Percentiles rank a stretch among this genome's conserved stretches.
These are phyloP conservation scores for Eolophus roseicapilla DNA, from an alignment of 2,113 vertebrate genomes.

Conservation along the genomic window DNA sequence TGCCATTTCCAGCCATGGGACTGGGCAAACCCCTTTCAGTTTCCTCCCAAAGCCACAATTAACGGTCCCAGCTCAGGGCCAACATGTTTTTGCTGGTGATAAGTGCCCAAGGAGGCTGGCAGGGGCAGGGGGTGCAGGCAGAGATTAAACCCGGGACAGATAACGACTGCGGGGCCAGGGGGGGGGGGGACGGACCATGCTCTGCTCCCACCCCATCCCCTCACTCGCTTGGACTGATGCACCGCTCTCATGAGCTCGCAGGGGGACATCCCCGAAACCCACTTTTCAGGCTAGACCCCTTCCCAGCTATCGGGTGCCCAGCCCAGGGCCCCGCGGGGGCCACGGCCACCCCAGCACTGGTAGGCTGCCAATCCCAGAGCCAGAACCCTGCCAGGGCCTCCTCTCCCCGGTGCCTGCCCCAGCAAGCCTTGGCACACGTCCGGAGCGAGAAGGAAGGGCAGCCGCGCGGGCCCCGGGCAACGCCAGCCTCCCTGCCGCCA, in stretches of 20 bases:
- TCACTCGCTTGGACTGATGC: fast-evolving
- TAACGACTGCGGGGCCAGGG: not conserved
- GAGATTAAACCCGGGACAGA: constrained; percentile 25
- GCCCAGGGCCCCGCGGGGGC: fast-evolving
- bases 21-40: not conserved
- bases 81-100: constrained; percentile 49
- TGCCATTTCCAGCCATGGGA: not conserved
- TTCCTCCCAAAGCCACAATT: constrained; percentile 57
- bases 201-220: not conserved
- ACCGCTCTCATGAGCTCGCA: not conserved
- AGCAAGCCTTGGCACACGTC: constrained; percentile 43
- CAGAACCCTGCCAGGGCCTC: constrained; percentile 35
- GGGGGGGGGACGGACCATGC: not conserved
- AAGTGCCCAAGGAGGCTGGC: constrained; percentile 18
- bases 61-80: constrained; percentile 23
- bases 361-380: not conserved
- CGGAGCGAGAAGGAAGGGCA: constrained; percentile 1
- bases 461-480: fast-evolving
- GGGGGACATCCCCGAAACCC: not conserved
- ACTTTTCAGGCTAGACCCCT: not conserved
- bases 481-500: not conserved
- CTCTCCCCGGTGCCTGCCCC: not conserved
- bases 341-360: not conserved
- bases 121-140: not conserved
- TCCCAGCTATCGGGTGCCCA: not conserved